phyloP scores from a whole-genome alignment of 2,888 invertebrate species.

The Lepeophtheirus nordmannii region DNA sequence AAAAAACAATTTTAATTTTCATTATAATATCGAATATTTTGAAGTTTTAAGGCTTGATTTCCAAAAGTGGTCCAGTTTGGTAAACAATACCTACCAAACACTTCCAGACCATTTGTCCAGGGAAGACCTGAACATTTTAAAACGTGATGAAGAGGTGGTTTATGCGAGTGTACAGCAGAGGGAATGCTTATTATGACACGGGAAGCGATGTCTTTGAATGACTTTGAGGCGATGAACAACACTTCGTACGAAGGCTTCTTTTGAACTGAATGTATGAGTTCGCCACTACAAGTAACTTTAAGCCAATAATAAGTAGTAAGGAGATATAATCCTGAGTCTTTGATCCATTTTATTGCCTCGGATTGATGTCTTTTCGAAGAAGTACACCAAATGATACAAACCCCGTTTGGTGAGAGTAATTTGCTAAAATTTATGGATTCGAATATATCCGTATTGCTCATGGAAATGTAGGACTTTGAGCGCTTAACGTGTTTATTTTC shows the following conservation, averaged over 20 bases:
- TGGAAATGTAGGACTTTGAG: constrained; percentile 9
- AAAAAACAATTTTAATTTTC: neutral
- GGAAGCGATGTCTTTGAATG: neutral
- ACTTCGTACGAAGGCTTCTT: constrained; percentile 1
- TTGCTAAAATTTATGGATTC: neutral
- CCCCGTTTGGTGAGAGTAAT: constrained; percentile 1
- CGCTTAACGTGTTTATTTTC: constrained; percentile 23
- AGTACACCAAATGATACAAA: constrained; percentile 18
- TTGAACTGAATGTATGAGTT: neutral
- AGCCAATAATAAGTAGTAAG: constrained; percentile 12
- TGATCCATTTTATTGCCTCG: neutral
- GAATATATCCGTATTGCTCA: constrained; percentile 11
- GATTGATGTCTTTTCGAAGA: constrained; percentile 3
- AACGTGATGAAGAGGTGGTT: constrained; percentile 34
- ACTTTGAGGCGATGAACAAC: neutral
- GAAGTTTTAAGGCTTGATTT: constrained; percentile 22
- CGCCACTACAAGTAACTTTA: constrained; percentile 8
- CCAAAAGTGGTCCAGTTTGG: constrained; percentile 20
- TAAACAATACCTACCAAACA: constrained; percentile 22
- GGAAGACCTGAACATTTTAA: neutral
- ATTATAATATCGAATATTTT: constrained; percentile 10
- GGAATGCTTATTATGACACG: constrained; percentile 34
- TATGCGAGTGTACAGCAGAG: constrained; percentile 38
- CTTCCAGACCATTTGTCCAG: constrained; percentile 2
- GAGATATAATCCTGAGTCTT: neutral